phyloP scores from a whole-genome alignment of 2,113 vertebrate species.

The Chloropsis cyanopogon region DNA sequence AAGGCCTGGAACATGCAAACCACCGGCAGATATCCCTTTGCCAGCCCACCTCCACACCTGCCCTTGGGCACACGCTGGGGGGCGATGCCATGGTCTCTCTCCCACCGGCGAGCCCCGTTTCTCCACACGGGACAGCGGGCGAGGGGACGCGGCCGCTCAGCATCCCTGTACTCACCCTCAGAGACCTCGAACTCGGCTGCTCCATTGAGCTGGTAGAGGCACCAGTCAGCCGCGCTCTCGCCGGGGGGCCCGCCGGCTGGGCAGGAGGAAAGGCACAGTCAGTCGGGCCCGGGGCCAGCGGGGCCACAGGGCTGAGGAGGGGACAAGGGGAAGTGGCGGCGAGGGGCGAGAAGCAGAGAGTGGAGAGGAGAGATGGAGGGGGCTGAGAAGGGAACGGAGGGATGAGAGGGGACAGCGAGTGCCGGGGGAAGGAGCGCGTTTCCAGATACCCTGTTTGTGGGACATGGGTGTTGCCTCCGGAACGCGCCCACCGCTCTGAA shows the following conservation, averaged over 20 bases:
- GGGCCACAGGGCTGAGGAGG: neutral
- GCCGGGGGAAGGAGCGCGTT: neutral
- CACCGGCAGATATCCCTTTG: rapidly evolving
- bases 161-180: constrained; percentile 37
- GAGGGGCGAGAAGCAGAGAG: neutral
- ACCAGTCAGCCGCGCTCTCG: constrained; percentile 58
- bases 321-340: neutral
- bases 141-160: neutral
- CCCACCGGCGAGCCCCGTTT: rapidly evolving
- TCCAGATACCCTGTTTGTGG: constrained; percentile 53
- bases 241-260: constrained; percentile 28
- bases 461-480: constrained; percentile 44
- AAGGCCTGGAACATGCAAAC: rapidly evolving
- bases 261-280: constrained; percentile 25
- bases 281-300: neutral
- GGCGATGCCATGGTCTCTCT: rapidly evolving
- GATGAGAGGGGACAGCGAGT: neutral
- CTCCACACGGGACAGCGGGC: rapidly evolving
- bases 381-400: neutral
- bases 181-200: constrained; percentile 64
- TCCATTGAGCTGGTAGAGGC: constrained; percentile 71
- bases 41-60: neutral
- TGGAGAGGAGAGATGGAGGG: neutral
- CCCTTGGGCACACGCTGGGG: neutral
- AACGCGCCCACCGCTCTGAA: neutral